A percentile compares a stretch with the other conserved stretches of the same genome.
Conservation (phyloP, 2,888 invertebrate genomes). For the Himalopsyche japonica region DNA sequence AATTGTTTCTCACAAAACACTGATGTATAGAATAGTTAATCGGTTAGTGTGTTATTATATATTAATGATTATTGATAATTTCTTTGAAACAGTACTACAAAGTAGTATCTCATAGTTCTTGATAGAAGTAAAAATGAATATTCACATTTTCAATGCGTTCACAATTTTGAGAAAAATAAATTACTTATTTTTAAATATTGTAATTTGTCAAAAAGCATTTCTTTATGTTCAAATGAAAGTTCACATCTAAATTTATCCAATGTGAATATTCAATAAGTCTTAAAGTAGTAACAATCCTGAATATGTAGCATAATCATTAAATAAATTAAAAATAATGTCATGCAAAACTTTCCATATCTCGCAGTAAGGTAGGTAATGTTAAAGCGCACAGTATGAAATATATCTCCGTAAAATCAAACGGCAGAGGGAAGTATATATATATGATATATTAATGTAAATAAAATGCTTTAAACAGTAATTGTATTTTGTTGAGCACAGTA, state of each 20-base stretch:
- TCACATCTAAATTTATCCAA: not conserved
- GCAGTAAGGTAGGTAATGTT: conserved; percentile 31
- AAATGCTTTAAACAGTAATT: conserved; percentile 1
- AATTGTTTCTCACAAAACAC: not conserved
- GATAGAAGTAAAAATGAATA: not conserved
- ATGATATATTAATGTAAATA: conserved; percentile 3
- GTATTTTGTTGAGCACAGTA: conserved; percentile 4
- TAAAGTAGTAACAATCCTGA: conserved; percentile 21
- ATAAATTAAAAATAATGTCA: conserved; percentile 31
- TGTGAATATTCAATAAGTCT: not conserved
- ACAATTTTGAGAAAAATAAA: not conserved
- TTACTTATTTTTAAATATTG: too few species aligned
- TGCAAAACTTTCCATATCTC: conserved; percentile 37
- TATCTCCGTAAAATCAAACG: conserved; percentile 5
- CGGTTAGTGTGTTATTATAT: not conserved
- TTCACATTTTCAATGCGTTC: not conserved
- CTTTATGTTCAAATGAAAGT: too few species aligned
- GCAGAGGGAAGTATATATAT: conserved; percentile 8
- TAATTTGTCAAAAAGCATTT: too few species aligned
- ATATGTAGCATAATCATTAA: conserved; percentile 26
- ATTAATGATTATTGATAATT: not conserved
- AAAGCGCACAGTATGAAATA: conserved; percentile 19
- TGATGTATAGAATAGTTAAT: too few species aligned
- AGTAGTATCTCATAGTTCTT: not conserved
- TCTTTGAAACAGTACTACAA: not conserved